Conservation (phyloP, 2,888 invertebrate genomes). For the Fissipunctia ypsillon region DNA sequence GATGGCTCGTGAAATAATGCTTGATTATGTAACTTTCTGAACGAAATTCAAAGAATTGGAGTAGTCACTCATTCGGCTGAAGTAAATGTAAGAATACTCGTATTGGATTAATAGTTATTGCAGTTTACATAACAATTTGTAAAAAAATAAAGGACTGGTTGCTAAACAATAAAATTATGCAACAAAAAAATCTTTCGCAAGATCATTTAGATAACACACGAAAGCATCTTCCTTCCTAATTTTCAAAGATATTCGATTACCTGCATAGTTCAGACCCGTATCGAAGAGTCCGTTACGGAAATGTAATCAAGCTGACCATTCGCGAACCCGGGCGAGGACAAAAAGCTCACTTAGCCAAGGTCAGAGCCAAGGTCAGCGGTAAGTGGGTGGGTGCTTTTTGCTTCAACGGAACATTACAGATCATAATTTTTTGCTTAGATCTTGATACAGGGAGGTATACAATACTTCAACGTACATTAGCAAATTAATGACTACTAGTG, state of each 20-base stretch:
- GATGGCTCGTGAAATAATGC: neutral
- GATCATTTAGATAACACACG: slow-evolving; percentile 22
- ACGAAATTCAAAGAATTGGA: neutral
- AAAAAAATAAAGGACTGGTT: neutral
- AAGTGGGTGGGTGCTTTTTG: slow-evolving; percentile 40
- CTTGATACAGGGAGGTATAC: slow-evolving; percentile 2
- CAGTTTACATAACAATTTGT: too few relatives aligned
- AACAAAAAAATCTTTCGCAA: neutral
- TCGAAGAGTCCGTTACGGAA: slow-evolving; percentile 50
- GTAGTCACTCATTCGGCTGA: neutral
- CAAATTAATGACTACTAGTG: neutral
- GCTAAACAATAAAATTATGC: neutral
- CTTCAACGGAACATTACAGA: slow-evolving; percentile 10
- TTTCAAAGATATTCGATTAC: slow-evolving; percentile 51
- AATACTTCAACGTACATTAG: neutral
- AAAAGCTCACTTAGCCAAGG: slow-evolving; percentile 58
- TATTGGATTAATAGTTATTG: neutral
- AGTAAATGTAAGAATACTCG: neutral
- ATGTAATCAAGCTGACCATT: slow-evolving; percentile 55
- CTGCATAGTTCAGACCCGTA: slow-evolving; percentile 28
- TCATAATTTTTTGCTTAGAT: slow-evolving; percentile 27
- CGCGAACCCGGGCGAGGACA: slow-evolving; percentile 34
- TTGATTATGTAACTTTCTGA: too few relatives aligned
- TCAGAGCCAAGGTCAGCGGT: slow-evolving; percentile 17
- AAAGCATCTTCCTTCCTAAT: slow-evolving; percentile 32